Evolutionary conservation across 2,888 invertebrate genomes (phyloP), one percentile per base, ranked within the genome.

Genomic region (Ennomos erosarius): DNA sequence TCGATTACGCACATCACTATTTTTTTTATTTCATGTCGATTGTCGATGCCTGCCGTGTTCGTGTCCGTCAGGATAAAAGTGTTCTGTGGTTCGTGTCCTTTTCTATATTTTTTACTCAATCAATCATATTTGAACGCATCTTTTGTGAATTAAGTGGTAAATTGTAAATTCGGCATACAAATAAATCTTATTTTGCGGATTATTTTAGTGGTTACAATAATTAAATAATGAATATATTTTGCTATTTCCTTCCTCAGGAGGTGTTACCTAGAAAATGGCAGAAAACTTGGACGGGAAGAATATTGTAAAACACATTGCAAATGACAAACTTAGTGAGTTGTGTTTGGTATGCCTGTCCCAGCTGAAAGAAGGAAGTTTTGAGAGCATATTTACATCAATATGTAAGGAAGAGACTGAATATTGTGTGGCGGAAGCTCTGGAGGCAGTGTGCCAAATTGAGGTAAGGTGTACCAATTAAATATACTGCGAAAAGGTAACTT

Each of bases 301-400:
- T 60, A 73, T 91, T 16, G 64, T 91, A 49, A 85, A 86, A 74
- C 82, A 86, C 59, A 71, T 91, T 37, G 78, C 82, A 36, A 85
- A 89, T 71, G 88, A 87, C 10, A 81, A 83, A 35, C 70, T 90
- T 5, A 78, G 83, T 50, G 82, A 79, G 55, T 69, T 90, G 51
- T 92, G 91, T 70, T 69, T 85, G 47, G 73, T 87, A 70, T 92
- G 91, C 69, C 77, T 91, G 50, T 52, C 67, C 37, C 84, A 83
- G 8, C 64, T 89, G 16, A 69, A 66, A 40, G 78, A 76, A n/a
- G 45, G 52, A 11, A 39, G 64, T 11, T 81, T 71, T 63, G 90
- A 90, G 62, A 86, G 84, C 69, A 78, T 88, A 54, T 87, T 84
- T 53, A 88, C 90, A 0, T 80, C 73, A 65, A 70, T 91, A 46